Evolutionary conservation across 2,888 invertebrate species (phyloP).

Genomic region (Amphipyra tragopoginis): DNA sequence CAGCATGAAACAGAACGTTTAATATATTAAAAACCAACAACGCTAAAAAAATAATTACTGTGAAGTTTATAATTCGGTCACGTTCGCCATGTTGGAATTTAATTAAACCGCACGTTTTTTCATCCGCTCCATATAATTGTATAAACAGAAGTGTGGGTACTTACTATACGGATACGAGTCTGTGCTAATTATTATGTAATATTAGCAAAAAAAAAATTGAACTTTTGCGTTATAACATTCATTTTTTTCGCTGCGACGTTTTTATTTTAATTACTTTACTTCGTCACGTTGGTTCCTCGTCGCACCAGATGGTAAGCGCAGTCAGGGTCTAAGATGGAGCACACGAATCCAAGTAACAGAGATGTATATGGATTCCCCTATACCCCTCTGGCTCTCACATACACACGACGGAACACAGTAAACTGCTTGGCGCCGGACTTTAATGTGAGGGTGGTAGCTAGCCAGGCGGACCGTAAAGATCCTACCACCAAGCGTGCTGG

Average conservation of each 20-base stretch:
- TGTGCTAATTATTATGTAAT: constrained; percentile 33
- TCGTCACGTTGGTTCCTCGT: no score
- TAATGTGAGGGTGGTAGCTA: no score
- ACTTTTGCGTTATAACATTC: background rate
- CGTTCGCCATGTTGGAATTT: constrained; percentile 57
- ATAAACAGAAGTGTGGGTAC: constrained; percentile 30
- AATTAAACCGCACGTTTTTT: constrained; percentile 62
- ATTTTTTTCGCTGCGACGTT: background rate
- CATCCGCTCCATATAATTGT: constrained; percentile 54
- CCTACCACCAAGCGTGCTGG: no score
- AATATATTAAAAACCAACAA: constrained; percentile 67
- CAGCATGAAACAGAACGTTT: constrained; percentile 33
- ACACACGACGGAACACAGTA: no score
- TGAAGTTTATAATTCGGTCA: constrained; percentile 62
- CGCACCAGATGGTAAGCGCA: no score
- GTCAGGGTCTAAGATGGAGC: no score
- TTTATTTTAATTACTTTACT: no score
- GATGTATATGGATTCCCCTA: no score
- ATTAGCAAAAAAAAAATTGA: constrained; percentile 10
- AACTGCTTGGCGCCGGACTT: no score
- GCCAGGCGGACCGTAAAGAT: no score
- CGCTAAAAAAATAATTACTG: constrained; percentile 62
- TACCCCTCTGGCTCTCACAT: no score
- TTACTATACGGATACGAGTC: background rate
- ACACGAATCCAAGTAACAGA: no score